Conservation (phyloP, 2,113 vertebrate species). For the Arenaria interpres region DNA sequence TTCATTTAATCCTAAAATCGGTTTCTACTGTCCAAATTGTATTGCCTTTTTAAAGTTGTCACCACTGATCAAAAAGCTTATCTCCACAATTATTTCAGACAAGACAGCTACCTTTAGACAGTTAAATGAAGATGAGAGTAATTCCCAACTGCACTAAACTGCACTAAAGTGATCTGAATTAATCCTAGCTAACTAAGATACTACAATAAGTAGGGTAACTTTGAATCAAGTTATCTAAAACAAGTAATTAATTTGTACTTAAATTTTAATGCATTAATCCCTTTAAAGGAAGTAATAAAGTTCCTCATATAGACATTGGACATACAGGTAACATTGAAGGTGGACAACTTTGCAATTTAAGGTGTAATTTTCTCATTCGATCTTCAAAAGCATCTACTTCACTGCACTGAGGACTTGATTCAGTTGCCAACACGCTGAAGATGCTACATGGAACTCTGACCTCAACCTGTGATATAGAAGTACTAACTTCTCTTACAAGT, state of each 20-base stretch:
- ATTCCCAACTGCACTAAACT: background rate
- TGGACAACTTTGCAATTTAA: background rate
- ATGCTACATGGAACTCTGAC: background rate
- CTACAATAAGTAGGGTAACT: background rate
- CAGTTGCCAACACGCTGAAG: background rate
- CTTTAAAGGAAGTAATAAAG: background rate
- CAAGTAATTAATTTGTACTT: background rate
- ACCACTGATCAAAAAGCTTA: background rate
- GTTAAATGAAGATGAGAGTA: background rate
- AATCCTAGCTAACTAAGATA: background rate
- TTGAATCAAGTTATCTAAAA: background rate
- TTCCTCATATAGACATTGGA: background rate
- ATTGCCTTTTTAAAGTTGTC: background rate
- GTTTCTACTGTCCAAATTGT: background rate
- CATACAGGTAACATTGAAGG: background rate
- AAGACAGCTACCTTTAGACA: background rate
- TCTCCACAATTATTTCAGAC: background rate
- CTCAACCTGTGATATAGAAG: background rate
- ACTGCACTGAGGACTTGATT: background rate
- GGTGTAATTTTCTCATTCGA: background rate
- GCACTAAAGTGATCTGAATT: background rate
- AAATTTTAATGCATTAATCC: background rate
- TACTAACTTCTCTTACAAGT: background rate
- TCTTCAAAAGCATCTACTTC: background rate
- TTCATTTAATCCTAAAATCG: background rate